Base-by-base conservation (phyloP, 2,888 invertebrate species). In the Plebejus argus region DNA sequence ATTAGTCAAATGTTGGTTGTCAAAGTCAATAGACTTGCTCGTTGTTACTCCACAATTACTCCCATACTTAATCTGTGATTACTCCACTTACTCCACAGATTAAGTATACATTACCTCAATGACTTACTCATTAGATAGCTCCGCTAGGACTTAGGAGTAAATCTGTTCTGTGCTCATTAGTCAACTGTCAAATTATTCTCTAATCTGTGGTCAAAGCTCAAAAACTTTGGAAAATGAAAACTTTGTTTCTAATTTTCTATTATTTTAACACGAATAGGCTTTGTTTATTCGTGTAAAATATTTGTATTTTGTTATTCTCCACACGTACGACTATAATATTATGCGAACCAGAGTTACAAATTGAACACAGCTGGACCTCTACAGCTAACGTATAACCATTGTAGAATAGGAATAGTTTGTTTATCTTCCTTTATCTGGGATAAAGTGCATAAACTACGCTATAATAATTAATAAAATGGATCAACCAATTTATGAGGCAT, bases 401-500 rank as follows among this genome's bases (percentile, higher is more conserved):
- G 72, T 45, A 3, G 23, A 28, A 3, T 23, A 23, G 12, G 28
- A 66, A 15, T 12, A 10, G 12, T 20, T 23, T 61, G 61, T 61
- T 61, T 23, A 61, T 15, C 66, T 66, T 66, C 66, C 28, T 66
- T 33, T 33, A 28, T 15, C 15, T 1, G 53, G 12, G 15, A 53
- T 4, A 18, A 53, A 28, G 71, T 20, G 45, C 6, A 12, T 15
- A 2, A 10, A 49, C 10, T 66, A 70, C n/a, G 18, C 77, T 56
- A 56, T 49, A 77, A 28, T 56, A 58, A 8, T 35, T 53, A n/a
- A 18, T 15, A 33, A 76, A 79, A 93, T 93, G 93, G 89, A 91
- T 81, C 90, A 91, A 83, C 85, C 85, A 76, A 84, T 87, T 0
- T 92, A 85, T 80, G 91, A 90, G 84, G 88, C 89, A 1, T 93